Percentiles rank a stretch among this genome's conserved stretches.
Evolutionary conservation across 2,113 vertebrate species (phyloP).

Genomic region (Agapornis roseicollis): DNA sequence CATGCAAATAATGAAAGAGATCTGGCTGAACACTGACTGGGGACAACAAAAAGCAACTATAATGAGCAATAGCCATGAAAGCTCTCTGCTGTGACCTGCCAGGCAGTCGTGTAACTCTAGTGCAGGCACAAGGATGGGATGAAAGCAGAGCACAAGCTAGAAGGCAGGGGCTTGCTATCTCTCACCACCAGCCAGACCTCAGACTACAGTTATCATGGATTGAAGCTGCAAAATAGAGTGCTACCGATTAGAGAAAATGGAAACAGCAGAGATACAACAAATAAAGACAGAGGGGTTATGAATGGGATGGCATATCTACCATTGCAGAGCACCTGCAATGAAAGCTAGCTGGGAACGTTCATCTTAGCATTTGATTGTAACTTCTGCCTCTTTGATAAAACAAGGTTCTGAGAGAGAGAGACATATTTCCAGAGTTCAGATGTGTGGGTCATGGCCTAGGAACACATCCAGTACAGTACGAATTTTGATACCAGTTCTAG

Average conservation of each 20-base stretch:
- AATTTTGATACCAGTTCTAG: background rate
- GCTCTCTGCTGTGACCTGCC: background rate
- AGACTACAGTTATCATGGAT: background rate
- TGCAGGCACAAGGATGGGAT: background rate
- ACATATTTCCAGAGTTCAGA: background rate
- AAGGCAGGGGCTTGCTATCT: background rate
- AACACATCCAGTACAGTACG: background rate
- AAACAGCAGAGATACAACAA: background rate
- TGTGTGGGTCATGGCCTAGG: background rate
- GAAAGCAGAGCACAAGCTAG: background rate
- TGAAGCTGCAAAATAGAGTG: background rate
- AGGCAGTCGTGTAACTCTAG: background rate
- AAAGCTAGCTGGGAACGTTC: background rate
- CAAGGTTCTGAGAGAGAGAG: background rate
- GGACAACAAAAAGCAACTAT: background rate
- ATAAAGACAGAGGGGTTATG: background rate
- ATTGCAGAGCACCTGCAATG: background rate
- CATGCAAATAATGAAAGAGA: background rate
- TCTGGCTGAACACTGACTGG: background rate
- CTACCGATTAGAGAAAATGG: background rate
- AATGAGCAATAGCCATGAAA: accelerated
- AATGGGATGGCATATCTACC: background rate
- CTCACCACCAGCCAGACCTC: background rate
- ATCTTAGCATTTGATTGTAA: background rate
- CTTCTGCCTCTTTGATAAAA: background rate